A percentile compares a stretch with the other conserved stretches of the same genome.
phyloP scores from a whole-genome alignment of 2,888 invertebrate genomes.

The Biston betularia region DNA sequence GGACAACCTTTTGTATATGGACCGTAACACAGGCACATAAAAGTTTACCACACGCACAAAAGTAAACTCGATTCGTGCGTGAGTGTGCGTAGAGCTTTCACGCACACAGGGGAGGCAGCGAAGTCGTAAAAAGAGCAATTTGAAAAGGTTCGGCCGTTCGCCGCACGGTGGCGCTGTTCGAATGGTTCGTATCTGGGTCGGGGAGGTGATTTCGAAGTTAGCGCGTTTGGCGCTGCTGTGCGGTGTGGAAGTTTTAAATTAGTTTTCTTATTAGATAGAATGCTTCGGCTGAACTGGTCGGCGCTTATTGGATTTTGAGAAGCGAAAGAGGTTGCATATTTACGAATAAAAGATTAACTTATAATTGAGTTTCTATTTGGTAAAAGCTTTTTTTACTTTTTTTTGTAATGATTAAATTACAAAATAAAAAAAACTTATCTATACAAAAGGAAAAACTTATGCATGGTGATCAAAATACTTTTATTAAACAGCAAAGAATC shows the following conservation, averaged over 20 bases:
- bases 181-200: constrained; percentile 67
- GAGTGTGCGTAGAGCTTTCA: constrained; percentile 74
- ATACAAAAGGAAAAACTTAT: too few species aligned
- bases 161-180: constrained; percentile 80
- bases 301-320: constrained; percentile 55
- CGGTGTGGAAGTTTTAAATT: constrained; percentile 63
- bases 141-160: constrained; percentile 82
- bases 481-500: too few species aligned
- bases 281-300: constrained; percentile 51
- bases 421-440: background rate
- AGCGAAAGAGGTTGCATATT: constrained; percentile 41
- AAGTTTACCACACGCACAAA: constrained; percentile 71
- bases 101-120: constrained; percentile 65
- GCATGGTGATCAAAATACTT: too few species aligned
- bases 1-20: constrained; percentile 71
- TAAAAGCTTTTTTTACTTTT: too few species aligned
- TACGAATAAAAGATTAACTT: constrained; percentile 34
- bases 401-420: background rate
- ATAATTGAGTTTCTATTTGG: constrained; percentile 16
- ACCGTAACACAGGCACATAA: constrained; percentile 65
- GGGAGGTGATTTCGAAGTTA: constrained; percentile 53
- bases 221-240: constrained; percentile 73
- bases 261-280: constrained; percentile 68
- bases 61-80: constrained; percentile 58
- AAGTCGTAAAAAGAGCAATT: constrained; percentile 75